These are phyloP conservation scores for Yoshiicerus persimilis DNA, from an alignment of 1,140 invertebrate species.

Conservation along the genomic window DNA sequence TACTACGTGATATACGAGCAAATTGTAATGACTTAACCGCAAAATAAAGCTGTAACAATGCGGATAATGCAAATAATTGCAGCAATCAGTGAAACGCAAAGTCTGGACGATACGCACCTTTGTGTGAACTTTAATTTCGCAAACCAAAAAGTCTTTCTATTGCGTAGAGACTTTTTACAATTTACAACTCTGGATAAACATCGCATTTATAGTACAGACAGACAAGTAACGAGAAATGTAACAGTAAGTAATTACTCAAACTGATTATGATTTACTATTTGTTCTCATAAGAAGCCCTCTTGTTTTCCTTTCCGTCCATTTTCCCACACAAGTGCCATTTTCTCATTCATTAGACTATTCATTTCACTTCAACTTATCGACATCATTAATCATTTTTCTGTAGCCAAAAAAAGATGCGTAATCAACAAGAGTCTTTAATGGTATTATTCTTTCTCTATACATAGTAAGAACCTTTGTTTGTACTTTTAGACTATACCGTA, in stretches of 20 bases:
- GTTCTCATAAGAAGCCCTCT: neutral
- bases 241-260: neutral
- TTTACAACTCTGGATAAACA: neutral
- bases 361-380: slow-evolving; percentile 12
- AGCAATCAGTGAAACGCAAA: too few species aligned
- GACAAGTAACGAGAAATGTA: neutral
- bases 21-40: too few species aligned
- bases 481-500: too few species aligned
- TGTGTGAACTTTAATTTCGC: too few species aligned
- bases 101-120: too few species aligned
- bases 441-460: too few species aligned
- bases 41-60: too few species aligned
- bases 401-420: neutral
- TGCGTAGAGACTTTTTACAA: neutral
- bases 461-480: too few species aligned
- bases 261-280: neutral
- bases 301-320: neutral
- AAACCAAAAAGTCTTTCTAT: too few species aligned
- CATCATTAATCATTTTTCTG: slow-evolving; percentile 17
- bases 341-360: neutral
- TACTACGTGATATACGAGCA: too few species aligned
- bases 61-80: too few species aligned
- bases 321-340: neutral
- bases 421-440: neutral
- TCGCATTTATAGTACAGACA: neutral